Evolutionary conservation across 2,888 invertebrate genomes (phyloP).

Genomic region (Clitarchus hookeri): DNA sequence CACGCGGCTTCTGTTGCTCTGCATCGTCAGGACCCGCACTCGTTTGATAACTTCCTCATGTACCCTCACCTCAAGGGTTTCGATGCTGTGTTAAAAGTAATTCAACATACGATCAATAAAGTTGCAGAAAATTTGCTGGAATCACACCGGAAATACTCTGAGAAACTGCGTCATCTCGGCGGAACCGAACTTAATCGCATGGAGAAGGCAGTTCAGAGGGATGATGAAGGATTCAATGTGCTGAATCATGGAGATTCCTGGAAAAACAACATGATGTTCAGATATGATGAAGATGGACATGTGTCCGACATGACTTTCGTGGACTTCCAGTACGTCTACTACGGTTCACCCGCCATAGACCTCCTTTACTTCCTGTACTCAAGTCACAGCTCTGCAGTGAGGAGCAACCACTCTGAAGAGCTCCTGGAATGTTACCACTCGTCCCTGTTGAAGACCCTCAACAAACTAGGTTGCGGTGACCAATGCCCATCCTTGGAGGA

Average conservation of each 20-base stretch:
- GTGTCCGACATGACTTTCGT: background rate
- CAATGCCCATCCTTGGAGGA: background rate
- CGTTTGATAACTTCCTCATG: background rate
- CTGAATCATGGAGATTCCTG: conserved; percentile 19
- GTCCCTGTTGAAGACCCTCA: background rate
- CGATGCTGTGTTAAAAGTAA: too few relatives aligned
- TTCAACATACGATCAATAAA: background rate
- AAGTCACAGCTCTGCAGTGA: background rate
- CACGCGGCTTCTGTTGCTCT: conserved; percentile 20
- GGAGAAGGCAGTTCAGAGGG: background rate
- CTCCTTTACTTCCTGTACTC: background rate
- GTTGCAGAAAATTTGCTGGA: background rate
- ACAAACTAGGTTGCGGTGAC: background rate
- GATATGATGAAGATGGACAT: background rate
- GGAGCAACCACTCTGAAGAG: background rate
- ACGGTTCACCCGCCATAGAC: conserved; percentile 11
- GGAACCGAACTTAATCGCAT: background rate
- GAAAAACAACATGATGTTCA: conserved; percentile 22
- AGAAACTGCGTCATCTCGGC: background rate
- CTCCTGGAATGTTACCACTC: conserved; percentile 5
- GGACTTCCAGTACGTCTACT: background rate
- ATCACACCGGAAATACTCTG: background rate
- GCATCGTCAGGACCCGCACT: background rate
- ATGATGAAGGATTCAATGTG: background rate
- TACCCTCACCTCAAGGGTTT: background rate